A percentile compares a stretch with the other conserved stretches of the same genome.
Evolutionary conservation across 2,113 vertebrate genomes (phyloP).

Genomic region (Parus major): DNA sequence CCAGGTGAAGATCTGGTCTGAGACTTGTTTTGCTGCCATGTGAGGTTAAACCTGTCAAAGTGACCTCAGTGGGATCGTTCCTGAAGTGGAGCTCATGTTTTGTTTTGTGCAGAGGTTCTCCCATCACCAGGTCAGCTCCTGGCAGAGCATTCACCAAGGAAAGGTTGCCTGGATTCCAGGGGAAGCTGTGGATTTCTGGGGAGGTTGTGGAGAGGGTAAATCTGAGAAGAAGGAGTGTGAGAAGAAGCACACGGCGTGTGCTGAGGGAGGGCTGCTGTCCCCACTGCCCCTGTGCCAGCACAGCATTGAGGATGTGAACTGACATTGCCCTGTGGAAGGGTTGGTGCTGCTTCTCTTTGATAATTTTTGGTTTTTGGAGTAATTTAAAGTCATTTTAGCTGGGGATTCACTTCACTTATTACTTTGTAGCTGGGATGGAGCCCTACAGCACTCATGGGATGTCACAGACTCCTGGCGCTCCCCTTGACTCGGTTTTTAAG

Average conservation of each 20-base stretch:
- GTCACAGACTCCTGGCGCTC: background rate
- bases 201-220: background rate
- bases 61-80: background rate
- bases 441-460: background rate
- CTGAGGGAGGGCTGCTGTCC: too few relatives aligned
- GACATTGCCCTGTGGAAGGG: background rate
- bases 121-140: background rate
- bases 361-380: background rate
- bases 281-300: background rate
- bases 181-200: background rate
- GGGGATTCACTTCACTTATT: background rate
- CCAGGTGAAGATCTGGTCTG: background rate
- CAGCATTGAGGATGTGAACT: background rate
- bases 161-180: background rate
- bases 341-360: background rate
- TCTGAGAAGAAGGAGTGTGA: background rate
- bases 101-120: background rate
- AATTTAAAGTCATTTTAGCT: background rate
- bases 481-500: background rate
- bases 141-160: background rate
- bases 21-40: background rate
- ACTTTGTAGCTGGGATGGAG: background rate
- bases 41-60: background rate
- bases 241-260: background rate
- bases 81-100: background rate